Evolutionary conservation across 2,888 invertebrate species (phyloP), one percentile per base, ranked within the genome.

Genomic region (Bellardia bayeri): DNA sequence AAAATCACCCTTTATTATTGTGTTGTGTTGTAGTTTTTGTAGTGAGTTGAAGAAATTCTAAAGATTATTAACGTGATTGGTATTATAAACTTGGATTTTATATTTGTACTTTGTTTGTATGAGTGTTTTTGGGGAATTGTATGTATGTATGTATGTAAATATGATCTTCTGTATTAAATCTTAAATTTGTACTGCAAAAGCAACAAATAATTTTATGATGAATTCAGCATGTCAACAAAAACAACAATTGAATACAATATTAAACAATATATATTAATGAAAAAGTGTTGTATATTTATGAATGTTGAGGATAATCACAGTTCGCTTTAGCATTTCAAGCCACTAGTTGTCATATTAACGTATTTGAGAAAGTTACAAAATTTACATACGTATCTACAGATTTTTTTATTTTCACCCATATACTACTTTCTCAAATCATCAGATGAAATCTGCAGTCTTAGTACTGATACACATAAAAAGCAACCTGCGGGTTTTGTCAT

Each of bases 21-120:
- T 42, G 9, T 42, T 54, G 45, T 54, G 30, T 33, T 75, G 30
- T 49, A 7, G 40, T 37, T 33, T 51, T 3, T 68, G 14, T 42
- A 23, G 23, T 1, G 23, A 23, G 23, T 23, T 23, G 23, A 23
- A 23, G 23, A 23, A 23, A 23, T 23, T 16, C 58, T 58, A 16
- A 33, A 58, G 45, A 79, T 68, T 51, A 40, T 16, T 56, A 72
- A 72, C 81, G 81, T 81, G 81, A 81, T 64, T 64, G 37, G 72
- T 45, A 54, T 81, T 64, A 64, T 33, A 72, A 81, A 54, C 51
- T 63, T 23, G 51, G 51, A 51, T 51, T 51, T 40, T 2, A 64
- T 76, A 37, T 58, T 68, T 16, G n/a, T 42, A 30, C 2, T 40
- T 33, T 6, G 6, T n/a, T 51, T n/a, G 14, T 51, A 14, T 4